Evolutionary conservation across 2,797 vertebrate genomes (phyloP), one percentile per base, ranked within the genome.

Genomic region (Gymnopithys bicolor): DNA sequence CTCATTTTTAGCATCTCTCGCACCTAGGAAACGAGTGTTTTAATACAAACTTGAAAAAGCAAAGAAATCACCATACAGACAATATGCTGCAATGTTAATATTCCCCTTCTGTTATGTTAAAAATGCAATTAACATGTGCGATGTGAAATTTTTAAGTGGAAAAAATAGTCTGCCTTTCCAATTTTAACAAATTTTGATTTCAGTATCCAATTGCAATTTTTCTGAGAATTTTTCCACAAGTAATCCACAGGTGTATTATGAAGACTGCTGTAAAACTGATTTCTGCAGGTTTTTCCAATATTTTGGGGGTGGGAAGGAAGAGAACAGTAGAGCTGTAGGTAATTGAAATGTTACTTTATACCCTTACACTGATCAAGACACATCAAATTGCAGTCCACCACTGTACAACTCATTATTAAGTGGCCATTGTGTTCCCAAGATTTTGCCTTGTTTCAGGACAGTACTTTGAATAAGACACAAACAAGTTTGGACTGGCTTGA

Each of bases 1-100:
- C 99, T 98, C 99, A 99, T 99, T 97, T 99, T 99, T 97, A 99
- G 97, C 99, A 99, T 99, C 97, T 99, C 99, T 94, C 99, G 98
- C 96, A 99, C 99, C 99, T 99, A 97, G 81, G 89, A 88, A 96
- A 96, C 0, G 6, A 92, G 46, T 63, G 68, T 92, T 90, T 95
- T 94, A 96, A 89, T 56, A 90, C 11, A 91, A 84, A 87, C 51
- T 81, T 84, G 83, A 82, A 86, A 77, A 91, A 63, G 71, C 32
- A 85, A 67, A 41, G 6, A 56, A 45, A 87, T 12, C 0, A 21
- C 41, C 88, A 53, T 67, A 95, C 43, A 95, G 43, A 64, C 19
- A 84, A 70, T 22, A 85, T 37, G 21, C 51, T 91, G 49, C 32
- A 73, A 28, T 53, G 18, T 69, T 66, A 87, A 87, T 10, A 86